These are phyloP conservation scores for Luscinia luscinia DNA, from an alignment of 2,797 vertebrate genomes.

Conservation along the genomic window DNA sequence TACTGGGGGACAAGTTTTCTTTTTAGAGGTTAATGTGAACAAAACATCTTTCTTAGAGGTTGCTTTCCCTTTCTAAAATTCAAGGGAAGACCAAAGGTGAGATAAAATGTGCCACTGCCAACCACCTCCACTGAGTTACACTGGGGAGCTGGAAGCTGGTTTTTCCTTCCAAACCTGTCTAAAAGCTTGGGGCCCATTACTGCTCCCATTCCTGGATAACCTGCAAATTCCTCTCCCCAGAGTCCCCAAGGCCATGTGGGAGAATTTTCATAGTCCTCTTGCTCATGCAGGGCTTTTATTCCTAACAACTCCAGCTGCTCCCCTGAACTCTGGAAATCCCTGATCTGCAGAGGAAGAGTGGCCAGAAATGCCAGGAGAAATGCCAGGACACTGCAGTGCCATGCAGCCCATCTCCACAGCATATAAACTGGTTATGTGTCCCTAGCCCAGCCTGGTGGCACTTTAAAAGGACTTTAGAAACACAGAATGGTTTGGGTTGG, in stretches of 20 bases:
- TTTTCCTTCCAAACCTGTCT: neutral
- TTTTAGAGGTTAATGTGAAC: neutral
- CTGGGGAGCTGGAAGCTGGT: neutral
- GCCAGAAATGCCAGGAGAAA: neutral
- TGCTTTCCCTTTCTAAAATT: neutral
- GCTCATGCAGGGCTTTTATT: neutral
- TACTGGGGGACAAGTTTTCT: neutral
- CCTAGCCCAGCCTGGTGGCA: neutral
- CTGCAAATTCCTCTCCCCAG: neutral
- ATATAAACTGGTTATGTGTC: accelerated
- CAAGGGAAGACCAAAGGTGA: neutral
- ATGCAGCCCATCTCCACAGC: neutral
- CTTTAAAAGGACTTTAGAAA: neutral
- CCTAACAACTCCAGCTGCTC: neutral
- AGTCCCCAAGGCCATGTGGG: neutral
- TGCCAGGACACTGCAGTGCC: accelerated
- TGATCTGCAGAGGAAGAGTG: neutral
- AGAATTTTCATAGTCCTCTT: neutral
- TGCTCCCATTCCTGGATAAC: neutral
- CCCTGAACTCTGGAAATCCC: neutral
- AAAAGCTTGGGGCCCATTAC: neutral
- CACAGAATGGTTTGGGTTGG: neutral
- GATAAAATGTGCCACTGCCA: neutral
- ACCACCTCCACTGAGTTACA: neutral
- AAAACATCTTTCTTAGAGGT: neutral